Evolutionary conservation across 2,113 vertebrate species (phyloP), one percentile per base, ranked within the genome.

Genomic region (Leuciscus idus): DNA sequence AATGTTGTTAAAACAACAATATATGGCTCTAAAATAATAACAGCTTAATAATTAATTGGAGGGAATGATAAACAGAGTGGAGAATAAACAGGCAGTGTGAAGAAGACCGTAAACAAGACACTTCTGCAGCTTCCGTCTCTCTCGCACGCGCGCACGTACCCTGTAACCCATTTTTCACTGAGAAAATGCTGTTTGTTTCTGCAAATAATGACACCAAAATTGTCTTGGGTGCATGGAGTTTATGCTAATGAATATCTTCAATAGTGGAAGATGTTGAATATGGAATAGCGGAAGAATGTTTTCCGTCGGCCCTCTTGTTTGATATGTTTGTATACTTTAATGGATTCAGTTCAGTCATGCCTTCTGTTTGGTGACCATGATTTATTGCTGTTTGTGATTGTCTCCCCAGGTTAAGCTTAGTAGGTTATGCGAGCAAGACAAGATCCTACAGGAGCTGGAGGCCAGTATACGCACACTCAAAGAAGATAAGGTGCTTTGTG

Each of bases 341-440:
- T 39, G 23, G 30, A 33, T 81, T 43, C n/a, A 10, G 17, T 10
- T 26, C 33, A 36, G 21, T 48, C 3, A 4, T 57, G 33, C 12
- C 10, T n/a, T 64, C 43, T 48, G 46, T 75, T 52, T 85, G 59
- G 46, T 82, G 61, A 68, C 80, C 23, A 33, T 62, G 70, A 39
- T 61, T 83, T 43, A 79, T 72, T 39, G 72, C 36, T 17, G 17
- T 70, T 39, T 15, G 84, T 81, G 46, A 43, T 46, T 48, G 87
- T 87, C 74, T 43, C 73, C 91, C 13, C 61, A 99, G 98, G 97
- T 98, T 87, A 99, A 99, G 90, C 91, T 99, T 89, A 99, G 98
- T 21, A 55, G 97, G 91, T 94, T 99, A 84, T 99, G 98, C 90
- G 98, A 99, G 94, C 98, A 99, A 92, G 98, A 99, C 92, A 96